These are phyloP conservation scores for Diploptera punctata DNA, from an alignment of 2,888 invertebrate genomes.

Conservation along the genomic window DNA sequence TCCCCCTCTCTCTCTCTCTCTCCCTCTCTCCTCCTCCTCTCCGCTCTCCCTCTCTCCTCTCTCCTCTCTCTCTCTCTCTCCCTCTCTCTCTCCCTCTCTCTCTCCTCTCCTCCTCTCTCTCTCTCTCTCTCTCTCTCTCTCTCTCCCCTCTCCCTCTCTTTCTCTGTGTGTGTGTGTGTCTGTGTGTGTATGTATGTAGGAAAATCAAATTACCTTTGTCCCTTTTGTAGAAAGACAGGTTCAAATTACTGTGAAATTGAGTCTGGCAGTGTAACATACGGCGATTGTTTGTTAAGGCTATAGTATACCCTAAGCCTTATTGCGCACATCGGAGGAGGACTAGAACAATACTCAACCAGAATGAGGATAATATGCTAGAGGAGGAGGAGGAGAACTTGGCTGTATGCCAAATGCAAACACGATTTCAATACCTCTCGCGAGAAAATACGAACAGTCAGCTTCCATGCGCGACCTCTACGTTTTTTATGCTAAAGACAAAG, in stretches of 20 bases:
- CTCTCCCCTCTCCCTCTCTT: too few species aligned
- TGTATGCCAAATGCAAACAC: slow-evolving; percentile 25
- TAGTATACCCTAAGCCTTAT: not conserved
- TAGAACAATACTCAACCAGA: not conserved
- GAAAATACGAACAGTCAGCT: slow-evolving; percentile 4
- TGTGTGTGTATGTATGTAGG: too few species aligned
- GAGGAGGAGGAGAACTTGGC: slow-evolving; percentile 3
- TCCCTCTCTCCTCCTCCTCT: too few species aligned
- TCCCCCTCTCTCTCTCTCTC: too few species aligned
- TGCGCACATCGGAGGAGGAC: not conserved
- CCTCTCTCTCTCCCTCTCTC: too few species aligned
- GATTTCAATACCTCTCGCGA: slow-evolving; percentile 20
- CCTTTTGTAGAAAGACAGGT: not conserved
- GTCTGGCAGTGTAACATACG: not conserved
- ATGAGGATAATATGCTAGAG: not conserved
- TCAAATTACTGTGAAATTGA: not conserved
- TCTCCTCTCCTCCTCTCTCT: too few species aligned
- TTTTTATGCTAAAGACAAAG: too few species aligned
- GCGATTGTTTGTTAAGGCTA: not conserved
- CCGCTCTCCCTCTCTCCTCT: too few species aligned
- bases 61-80: too few species aligned
- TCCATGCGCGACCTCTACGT: too few species aligned
- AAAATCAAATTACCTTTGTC: not conserved
- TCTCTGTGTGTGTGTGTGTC: too few species aligned
- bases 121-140: too few species aligned